A percentile compares a stretch with the other conserved stretches of the same genome.
Evolutionary conservation across 2,113 vertebrate genomes (phyloP).

Genomic region (Tor tambroides): DNA sequence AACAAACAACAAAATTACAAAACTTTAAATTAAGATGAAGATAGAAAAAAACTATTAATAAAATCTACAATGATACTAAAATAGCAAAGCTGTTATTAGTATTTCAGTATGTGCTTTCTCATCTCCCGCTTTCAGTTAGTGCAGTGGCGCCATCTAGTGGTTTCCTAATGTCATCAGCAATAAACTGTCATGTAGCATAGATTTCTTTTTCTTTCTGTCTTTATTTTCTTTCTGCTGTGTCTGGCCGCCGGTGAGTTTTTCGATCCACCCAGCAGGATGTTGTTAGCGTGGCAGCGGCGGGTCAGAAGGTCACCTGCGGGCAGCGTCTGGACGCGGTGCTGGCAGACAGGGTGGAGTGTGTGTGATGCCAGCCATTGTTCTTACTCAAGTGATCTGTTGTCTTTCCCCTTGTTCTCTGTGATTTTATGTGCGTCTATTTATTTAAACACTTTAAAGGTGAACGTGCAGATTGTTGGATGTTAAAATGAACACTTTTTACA

Average conservation of each 20-base stretch:
- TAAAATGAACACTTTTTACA: background rate
- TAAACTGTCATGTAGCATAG: background rate
- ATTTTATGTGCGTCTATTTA: background rate
- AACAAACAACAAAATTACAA: background rate
- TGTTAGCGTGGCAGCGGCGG: slow-evolving; percentile 23
- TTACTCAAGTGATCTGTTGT: background rate
- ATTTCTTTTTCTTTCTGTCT: background rate
- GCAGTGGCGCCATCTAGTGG: background rate
- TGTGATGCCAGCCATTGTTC: background rate
- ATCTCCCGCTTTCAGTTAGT: background rate
- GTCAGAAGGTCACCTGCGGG: slow-evolving; percentile 29
- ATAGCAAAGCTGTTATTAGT: background rate
- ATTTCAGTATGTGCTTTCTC: background rate
- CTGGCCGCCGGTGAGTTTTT: background rate
- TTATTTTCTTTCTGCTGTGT: background rate
- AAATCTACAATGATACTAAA: background rate
- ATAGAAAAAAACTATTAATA: no score
- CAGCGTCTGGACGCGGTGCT: background rate
- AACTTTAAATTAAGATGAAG: background rate
- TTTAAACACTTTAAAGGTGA: background rate
- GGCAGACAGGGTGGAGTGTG: slow-evolving; percentile 10
- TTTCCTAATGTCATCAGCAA: background rate
- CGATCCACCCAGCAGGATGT: background rate
- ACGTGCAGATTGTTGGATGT: background rate
- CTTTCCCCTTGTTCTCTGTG: background rate